Percentiles rank a stretch among this genome's conserved stretches.
phyloP scores from a whole-genome alignment of 2,797 vertebrate genomes.

The Poecile montanus region DNA sequence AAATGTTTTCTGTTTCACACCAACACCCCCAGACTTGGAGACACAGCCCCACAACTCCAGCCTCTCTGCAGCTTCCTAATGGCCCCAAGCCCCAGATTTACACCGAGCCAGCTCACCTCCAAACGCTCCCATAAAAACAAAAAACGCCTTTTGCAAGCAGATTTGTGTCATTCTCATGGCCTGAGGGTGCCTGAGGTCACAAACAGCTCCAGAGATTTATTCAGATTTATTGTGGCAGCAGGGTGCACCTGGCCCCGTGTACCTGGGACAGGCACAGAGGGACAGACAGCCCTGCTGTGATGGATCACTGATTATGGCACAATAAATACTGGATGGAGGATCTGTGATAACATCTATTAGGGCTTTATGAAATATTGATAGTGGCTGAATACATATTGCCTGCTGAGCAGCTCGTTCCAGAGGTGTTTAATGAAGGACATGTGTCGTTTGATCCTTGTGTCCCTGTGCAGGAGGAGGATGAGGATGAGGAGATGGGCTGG shows the following conservation, averaged over 20 bases:
- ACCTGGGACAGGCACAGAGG: conserved; percentile 25
- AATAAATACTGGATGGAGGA: conserved; percentile 70
- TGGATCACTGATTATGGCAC: conserved; percentile 43
- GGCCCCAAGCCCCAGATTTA: conserved; percentile 58
- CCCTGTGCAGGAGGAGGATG: background rate
- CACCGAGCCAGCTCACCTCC: conserved; percentile 32
- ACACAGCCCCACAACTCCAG: background rate
- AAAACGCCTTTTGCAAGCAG: conserved; percentile 59
- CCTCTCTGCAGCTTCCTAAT: conserved; percentile 39
- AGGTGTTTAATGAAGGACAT: conserved; percentile 75
- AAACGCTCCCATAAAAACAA: conserved; percentile 56
- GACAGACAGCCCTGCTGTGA: background rate
- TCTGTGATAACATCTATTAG: conserved; percentile 72
- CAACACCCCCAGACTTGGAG: background rate
- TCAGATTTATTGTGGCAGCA: conserved; percentile 5
- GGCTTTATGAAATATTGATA: conserved; percentile 72
- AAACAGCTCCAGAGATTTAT: conserved; percentile 48
- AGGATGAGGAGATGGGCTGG: background rate
- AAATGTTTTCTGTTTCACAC: conserved; percentile 12
- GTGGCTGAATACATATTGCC: conserved; percentile 67
- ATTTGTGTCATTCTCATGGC: conserved; percentile 59
- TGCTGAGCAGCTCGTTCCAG: conserved; percentile 65
- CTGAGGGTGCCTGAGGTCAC: conserved; percentile 49
- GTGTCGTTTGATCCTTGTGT: conserved; percentile 64
- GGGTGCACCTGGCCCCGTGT: background rate